phyloP scores from a whole-genome alignment of 1,140 invertebrate species.

The Atta cephalotes region DNA sequence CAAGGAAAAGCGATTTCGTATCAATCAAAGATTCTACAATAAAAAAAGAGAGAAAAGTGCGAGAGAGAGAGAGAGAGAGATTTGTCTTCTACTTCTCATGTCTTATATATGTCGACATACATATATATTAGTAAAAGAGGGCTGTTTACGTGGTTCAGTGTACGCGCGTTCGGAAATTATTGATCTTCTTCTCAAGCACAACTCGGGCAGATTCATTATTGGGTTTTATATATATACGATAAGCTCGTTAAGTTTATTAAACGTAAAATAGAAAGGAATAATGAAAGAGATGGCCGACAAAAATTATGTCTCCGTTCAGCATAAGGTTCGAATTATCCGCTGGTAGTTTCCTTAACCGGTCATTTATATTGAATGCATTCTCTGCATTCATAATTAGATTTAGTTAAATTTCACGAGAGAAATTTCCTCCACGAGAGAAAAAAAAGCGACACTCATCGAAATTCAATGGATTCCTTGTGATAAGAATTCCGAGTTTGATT shows the following conservation, averaged over 20 bases:
- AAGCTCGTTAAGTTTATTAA: slow-evolving; percentile 47
- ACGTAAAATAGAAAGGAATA: slow-evolving; percentile 6
- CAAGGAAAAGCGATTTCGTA: background rate
- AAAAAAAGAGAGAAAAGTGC: background rate
- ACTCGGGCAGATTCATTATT: slow-evolving; percentile 27
- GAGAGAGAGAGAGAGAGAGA: slow-evolving; percentile 3
- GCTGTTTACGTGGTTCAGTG: slow-evolving; percentile 6
- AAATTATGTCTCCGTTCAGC: slow-evolving; percentile 27
- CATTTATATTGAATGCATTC: background rate
- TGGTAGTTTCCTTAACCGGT: slow-evolving; percentile 14
- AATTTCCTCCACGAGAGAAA: background rate
- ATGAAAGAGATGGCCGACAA: background rate
- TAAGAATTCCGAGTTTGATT: background rate
- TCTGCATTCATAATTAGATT: slow-evolving; percentile 7
- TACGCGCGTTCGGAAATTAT: slow-evolving; percentile 42
- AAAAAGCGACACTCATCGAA: background rate
- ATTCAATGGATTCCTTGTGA: background rate
- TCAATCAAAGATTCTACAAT: background rate
- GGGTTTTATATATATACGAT: background rate
- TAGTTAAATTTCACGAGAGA: slow-evolving; percentile 16
- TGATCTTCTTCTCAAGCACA: slow-evolving; percentile 9
- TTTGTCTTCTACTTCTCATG: background rate
- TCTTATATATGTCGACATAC: background rate
- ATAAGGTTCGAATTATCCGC: slow-evolving; percentile 14
- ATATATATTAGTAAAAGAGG: background rate